Evolutionary conservation across 2,113 vertebrate species (phyloP), one percentile per base, ranked within the genome.

Genomic region (Halichoeres trimaculatus): DNA sequence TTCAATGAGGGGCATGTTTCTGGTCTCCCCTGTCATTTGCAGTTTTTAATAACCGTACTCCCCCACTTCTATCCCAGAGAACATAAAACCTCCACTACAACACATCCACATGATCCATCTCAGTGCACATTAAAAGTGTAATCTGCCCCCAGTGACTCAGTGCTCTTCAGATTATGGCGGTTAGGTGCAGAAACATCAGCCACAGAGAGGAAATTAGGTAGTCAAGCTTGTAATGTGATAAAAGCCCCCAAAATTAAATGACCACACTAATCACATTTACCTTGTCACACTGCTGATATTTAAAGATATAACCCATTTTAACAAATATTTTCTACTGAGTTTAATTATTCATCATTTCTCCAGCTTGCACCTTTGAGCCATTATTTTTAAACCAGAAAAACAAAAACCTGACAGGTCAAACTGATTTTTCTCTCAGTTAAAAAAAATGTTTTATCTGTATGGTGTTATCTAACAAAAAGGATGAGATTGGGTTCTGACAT

Each of bases 101-200:
- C 55, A 57, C 56, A 41, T 62, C 35, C 7, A 40, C 26, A 47
- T 10, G n/a, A 76, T 83, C 47, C 14, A 56, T 73, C 66, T 79
- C 61, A 23, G 67, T 41, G 36, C 54, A 69, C 36, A 68, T 74
- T 69, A 74, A 22, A 13, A 52, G 56, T 36, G 36, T 68, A 56
- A 74, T 74, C 74, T n/a, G 67, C 70, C 70, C 74, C 26, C 51
- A 10, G 68, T 75, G 67, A 70, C 66, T 80, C 48, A 57, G 65
- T 54, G 71, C 78, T 67, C 51, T 81, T 68, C 35, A 70, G 43
- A 67, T 79, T 13, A 80, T 20, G 38, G 43, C 58, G 9, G 45
- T 48, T 48, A 76, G 48, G 24, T 38, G 43, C 45, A 23, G 36
- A 59, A 10, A 47, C 60, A 22, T 65, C 72, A 50, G 5, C 60